Evolutionary conservation across 2,888 invertebrate genomes (phyloP).

Genomic region (Oxyteleia sp.): DNA sequence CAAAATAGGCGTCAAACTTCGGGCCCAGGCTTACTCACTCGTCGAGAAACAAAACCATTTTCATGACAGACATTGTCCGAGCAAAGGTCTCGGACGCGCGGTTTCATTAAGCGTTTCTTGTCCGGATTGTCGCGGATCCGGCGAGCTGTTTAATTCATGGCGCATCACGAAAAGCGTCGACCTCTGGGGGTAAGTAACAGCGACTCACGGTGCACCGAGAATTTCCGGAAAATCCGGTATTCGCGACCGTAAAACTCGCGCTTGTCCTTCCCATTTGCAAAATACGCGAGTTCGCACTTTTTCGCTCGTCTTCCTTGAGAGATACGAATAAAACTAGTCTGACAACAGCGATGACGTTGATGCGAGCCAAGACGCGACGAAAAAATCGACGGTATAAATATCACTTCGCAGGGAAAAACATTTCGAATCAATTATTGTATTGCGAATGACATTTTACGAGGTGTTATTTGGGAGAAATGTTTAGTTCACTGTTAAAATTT

Average conservation of each 20-base stretch:
- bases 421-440: no score
- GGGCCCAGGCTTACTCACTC: conserved; percentile 17
- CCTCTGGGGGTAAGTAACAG: conserved; percentile 69
- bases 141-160: conserved; percentile 78
- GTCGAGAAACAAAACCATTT: conserved; percentile 42
- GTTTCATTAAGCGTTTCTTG: conserved; percentile 64
- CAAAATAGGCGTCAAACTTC: conserved; percentile 24
- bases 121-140: conserved; percentile 48
- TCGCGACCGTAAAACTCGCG: conserved; percentile 76
- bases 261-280: conserved; percentile 81
- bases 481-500: no score
- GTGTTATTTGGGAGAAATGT: no score
- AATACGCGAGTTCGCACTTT: conserved; percentile 73
- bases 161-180: conserved; percentile 80
- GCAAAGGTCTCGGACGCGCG: conserved; percentile 60
- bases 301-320: conserved; percentile 74
- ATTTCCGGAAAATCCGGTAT: conserved; percentile 85
- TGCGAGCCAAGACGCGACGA: conserved; percentile 66
- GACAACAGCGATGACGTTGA: conserved; percentile 77
- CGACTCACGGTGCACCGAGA: conserved; percentile 76
- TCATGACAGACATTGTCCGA: conserved; percentile 42
- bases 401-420: no score
- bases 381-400: no score
- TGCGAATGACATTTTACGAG: no score
- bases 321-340: conserved; percentile 82